phyloP scores from a whole-genome alignment of 2,888 invertebrate species.

The Polymixis lichenea region DNA sequence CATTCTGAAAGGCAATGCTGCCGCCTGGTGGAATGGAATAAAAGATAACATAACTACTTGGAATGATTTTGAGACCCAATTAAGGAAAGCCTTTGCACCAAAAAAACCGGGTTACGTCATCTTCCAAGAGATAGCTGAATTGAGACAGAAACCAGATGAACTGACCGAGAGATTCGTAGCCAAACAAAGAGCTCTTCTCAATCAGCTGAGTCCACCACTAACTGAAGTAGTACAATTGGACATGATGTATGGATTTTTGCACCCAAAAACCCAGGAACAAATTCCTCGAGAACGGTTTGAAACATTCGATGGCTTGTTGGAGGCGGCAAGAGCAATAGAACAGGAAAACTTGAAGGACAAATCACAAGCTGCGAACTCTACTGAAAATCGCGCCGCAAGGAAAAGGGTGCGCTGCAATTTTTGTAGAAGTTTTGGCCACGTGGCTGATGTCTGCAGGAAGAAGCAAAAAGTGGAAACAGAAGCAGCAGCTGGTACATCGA shows the following conservation, averaged over 20 bases:
- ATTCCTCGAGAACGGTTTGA: constrained; percentile 47
- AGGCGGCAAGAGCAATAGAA: constrained; percentile 53
- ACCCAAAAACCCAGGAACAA: constrained; percentile 37
- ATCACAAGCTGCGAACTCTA: neutral
- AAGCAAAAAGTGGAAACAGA: constrained; percentile 32
- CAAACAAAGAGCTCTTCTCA: constrained; percentile 47
- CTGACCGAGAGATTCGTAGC: constrained; percentile 51
- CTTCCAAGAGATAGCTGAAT: constrained; percentile 38
- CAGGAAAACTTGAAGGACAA: constrained; percentile 23
- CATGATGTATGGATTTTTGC: constrained; percentile 50
- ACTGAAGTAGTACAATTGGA: constrained; percentile 56
- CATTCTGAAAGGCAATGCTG: constrained; percentile 49
- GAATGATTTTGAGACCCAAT: constrained; percentile 48
- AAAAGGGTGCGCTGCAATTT: constrained; percentile 46
- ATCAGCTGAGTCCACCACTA: constrained; percentile 40
- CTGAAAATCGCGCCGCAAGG: constrained; percentile 14
- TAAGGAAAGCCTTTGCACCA: constrained; percentile 39
- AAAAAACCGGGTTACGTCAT: constrained; percentile 43
- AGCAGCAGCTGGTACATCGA: neutral
- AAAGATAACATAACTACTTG: constrained; percentile 43
- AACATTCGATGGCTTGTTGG: constrained; percentile 50
- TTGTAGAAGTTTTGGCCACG: constrained; percentile 42
- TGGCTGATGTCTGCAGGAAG: constrained; percentile 42
- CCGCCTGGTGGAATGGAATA: constrained; percentile 49
- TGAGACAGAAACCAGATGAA: constrained; percentile 47